Conservation (phyloP, 1,140 invertebrate species). For the Trialeurodes vaporariorum region DNA sequence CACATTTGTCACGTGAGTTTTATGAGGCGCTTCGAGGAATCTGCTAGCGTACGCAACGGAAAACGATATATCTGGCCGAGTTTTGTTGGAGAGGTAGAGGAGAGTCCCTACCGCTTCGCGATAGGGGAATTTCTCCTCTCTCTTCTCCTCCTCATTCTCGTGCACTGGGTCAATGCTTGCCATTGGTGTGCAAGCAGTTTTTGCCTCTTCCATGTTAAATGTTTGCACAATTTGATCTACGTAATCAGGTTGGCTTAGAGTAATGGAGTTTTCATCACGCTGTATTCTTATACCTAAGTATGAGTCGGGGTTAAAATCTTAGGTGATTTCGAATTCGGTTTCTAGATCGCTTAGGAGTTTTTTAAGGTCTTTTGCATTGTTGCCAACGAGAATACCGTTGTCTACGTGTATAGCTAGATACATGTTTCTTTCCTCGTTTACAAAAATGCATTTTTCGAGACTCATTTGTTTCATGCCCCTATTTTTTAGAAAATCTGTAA, state of each 20-base stretch:
- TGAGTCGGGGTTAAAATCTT: background rate
- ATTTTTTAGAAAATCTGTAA: constrained; percentile 15
- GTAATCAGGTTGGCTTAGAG: background rate
- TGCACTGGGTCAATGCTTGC: background rate
- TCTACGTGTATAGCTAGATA: constrained; percentile 2
- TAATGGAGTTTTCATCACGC: background rate
- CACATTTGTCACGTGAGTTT: background rate
- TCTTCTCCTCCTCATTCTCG: background rate
- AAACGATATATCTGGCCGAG: background rate
- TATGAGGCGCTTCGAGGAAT: background rate
- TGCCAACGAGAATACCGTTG: background rate
- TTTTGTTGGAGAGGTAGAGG: background rate
- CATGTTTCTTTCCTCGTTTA: constrained; percentile 14
- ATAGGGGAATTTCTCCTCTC: background rate
- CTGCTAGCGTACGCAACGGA: background rate
- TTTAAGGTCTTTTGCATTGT: background rate
- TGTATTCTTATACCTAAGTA: background rate
- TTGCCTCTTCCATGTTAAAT: background rate
- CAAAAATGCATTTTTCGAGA: constrained; percentile 25
- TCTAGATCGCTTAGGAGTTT: background rate
- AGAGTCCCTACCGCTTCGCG: background rate
- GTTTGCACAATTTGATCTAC: background rate
- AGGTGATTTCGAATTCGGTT: background rate
- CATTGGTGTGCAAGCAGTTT: background rate
- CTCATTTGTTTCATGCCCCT: constrained; percentile 20